These are phyloP conservation scores for Poecilia latipinna DNA, from an alignment of 2,113 vertebrate species.

Conservation along the genomic window DNA sequence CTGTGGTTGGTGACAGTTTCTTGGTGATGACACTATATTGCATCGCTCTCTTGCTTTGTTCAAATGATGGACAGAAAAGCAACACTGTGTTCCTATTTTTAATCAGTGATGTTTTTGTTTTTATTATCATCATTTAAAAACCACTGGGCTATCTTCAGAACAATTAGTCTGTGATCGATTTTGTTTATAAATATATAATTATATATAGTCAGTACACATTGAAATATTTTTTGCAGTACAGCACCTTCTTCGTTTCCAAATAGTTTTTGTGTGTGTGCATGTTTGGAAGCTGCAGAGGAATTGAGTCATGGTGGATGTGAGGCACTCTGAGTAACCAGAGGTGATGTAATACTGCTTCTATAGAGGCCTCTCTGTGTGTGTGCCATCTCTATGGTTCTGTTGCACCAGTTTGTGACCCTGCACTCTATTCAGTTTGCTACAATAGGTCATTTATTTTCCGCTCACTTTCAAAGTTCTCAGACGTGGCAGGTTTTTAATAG, in stretches of 20 bases:
- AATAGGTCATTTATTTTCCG: conserved; percentile 63
- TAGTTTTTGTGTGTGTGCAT: conserved; percentile 4
- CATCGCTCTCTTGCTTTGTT: background rate
- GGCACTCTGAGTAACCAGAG: conserved; percentile 46
- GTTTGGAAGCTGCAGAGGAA: conserved; percentile 18
- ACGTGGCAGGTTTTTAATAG: conserved; percentile 21
- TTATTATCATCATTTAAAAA: background rate
- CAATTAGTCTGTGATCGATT: background rate
- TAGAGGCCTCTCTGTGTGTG: conserved; percentile 76
- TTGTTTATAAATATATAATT: background rate
- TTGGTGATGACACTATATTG: background rate
- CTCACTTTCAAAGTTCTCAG: conserved; percentile 46
- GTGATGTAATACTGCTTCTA: conserved; percentile 74
- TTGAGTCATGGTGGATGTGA: conserved; percentile 42
- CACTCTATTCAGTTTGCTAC: conserved; percentile 59
- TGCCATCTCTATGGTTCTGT: conserved; percentile 59
- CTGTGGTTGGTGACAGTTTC: background rate
- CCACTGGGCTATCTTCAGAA: background rate
- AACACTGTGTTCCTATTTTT: background rate
- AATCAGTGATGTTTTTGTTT: background rate
- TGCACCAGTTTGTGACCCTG: conserved; percentile 71
- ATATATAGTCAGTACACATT: background rate
- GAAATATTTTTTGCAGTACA: conserved; percentile 2
- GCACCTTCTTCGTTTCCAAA: background rate
- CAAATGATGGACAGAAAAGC: too few species aligned